These are phyloP conservation scores for Anguilla obscura DNA, from an alignment of 2,797 vertebrate genomes.

Conservation along the genomic window DNA sequence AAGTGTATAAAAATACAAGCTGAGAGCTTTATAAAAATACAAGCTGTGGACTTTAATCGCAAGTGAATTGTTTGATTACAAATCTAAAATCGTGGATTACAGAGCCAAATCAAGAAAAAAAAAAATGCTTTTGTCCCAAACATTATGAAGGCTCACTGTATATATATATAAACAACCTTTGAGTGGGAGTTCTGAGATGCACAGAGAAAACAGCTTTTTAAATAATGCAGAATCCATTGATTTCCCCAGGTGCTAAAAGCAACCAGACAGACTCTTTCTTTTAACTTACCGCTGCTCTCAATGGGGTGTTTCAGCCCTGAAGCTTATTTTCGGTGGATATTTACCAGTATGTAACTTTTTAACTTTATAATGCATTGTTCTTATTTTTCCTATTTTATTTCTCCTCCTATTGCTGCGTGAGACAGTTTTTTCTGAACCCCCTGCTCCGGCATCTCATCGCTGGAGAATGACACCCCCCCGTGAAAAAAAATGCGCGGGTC, in stretches of 20 bases:
- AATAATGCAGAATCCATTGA: slow-evolving; percentile 52
- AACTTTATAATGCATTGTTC: slow-evolving; percentile 11
- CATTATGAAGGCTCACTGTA: too few relatives aligned
- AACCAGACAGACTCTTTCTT: slow-evolving; percentile 43
- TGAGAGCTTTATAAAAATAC: too few relatives aligned
- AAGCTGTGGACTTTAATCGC: too few relatives aligned
- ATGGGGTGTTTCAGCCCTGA: background rate
- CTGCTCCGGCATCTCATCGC: background rate
- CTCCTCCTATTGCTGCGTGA: background rate
- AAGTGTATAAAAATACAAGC: too few relatives aligned
- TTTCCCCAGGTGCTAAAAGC: slow-evolving; percentile 46
- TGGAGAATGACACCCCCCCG: background rate
- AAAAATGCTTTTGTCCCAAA: too few relatives aligned
- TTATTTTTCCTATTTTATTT: background rate
- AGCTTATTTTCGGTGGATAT: slow-evolving; percentile 19
- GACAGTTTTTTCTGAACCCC: background rate
- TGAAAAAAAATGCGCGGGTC: slow-evolving; percentile 57
- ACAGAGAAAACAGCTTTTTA: slow-evolving; percentile 47
- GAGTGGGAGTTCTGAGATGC: slow-evolving; percentile 46
- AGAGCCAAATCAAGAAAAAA: too few relatives aligned
- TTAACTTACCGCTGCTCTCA: slow-evolving; percentile 44
- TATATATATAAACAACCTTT: slow-evolving; percentile 29
- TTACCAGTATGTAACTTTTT: slow-evolving; percentile 9
- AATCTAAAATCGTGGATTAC: too few relatives aligned
- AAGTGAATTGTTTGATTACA: too few relatives aligned